phyloP scores from a whole-genome alignment of 2,797 vertebrate genomes.

The Phrynocephalus vlangalii region DNA sequence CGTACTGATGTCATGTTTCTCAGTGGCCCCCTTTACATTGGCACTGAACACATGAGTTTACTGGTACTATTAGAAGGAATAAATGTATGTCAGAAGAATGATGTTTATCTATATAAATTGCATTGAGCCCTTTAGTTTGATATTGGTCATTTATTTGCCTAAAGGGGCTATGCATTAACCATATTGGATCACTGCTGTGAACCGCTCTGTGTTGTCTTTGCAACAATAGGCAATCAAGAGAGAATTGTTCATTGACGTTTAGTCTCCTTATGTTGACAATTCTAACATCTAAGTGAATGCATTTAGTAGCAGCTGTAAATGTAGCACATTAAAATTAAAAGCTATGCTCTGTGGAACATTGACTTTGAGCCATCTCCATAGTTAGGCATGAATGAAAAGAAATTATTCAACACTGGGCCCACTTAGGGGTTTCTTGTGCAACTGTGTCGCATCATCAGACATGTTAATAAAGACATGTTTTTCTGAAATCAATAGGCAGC shows the following conservation, averaged over 20 bases:
- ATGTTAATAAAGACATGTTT: constrained; percentile 42
- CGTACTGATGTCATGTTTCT: not conserved
- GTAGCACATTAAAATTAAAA: constrained; percentile 53
- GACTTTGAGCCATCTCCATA: constrained; percentile 43
- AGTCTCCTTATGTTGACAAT: constrained; percentile 51
- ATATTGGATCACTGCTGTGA: constrained; percentile 14
- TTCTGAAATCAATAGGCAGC: constrained; percentile 51
- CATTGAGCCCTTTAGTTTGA: constrained; percentile 26
- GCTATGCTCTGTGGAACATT: constrained; percentile 33
- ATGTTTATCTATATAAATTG: not conserved
- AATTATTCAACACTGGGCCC: constrained; percentile 51
- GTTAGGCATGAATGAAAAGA: constrained; percentile 51
- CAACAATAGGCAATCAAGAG: constrained; percentile 47
- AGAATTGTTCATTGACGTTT: constrained; percentile 49
- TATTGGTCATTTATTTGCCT: constrained; percentile 44
- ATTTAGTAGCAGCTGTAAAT: constrained; percentile 43
- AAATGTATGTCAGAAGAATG: not conserved
- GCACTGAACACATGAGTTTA: not conserved
- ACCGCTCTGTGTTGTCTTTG: constrained; percentile 26
- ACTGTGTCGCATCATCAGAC: constrained; percentile 50
- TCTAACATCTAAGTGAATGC: constrained; percentile 44
- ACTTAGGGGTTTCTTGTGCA: constrained; percentile 31
- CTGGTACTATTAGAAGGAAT: not conserved
- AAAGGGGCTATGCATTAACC: not conserved
- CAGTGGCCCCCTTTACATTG: not conserved